Percentiles rank a stretch among this genome's conserved stretches.
These are phyloP conservation scores for Aplochiton taeniatus DNA, from an alignment of 2,797 vertebrate species.

Conservation along the genomic window DNA sequence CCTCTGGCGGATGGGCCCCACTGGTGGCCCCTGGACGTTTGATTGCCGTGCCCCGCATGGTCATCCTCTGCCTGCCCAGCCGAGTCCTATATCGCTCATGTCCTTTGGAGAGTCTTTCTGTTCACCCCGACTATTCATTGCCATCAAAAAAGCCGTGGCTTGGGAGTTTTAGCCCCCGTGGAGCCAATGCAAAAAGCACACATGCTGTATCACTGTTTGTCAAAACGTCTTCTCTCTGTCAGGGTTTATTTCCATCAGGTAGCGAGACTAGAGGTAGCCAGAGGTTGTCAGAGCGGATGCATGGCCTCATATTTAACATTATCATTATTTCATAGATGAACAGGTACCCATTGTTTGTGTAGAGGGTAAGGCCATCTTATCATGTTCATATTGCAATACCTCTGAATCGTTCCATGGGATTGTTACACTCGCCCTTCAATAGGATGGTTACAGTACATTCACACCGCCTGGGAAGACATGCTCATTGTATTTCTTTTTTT, in stretches of 20 bases:
- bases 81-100: conserved; percentile 24
- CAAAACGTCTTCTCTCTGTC: not conserved
- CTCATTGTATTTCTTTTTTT: conserved; percentile 43
- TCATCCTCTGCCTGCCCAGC: conserved; percentile 17
- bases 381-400: conserved; percentile 27
- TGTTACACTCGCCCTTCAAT: conserved; percentile 5
- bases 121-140: no score
- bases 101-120: conserved; percentile 3
- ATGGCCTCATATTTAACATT: conserved; percentile 46
- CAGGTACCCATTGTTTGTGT: no score
- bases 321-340: conserved; percentile 31
- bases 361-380: conserved; percentile 33
- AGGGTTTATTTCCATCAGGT: conserved; percentile 13
- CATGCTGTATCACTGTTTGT: conserved; percentile 7
- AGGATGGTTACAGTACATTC: no score
- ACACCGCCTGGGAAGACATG: conserved; percentile 41
- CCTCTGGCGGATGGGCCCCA: not conserved
- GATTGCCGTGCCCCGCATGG: conserved; percentile 19
- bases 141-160: no score
- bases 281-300: conserved; percentile 44
- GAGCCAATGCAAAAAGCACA: conserved; percentile 6
- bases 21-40: not conserved
- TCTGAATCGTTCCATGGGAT: conserved; percentile 43
- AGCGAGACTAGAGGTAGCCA: conserved; percentile 14
- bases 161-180: no score